Conservation (phyloP, 2,113 vertebrate genomes). For the Dasyprocta punctata region DNA sequence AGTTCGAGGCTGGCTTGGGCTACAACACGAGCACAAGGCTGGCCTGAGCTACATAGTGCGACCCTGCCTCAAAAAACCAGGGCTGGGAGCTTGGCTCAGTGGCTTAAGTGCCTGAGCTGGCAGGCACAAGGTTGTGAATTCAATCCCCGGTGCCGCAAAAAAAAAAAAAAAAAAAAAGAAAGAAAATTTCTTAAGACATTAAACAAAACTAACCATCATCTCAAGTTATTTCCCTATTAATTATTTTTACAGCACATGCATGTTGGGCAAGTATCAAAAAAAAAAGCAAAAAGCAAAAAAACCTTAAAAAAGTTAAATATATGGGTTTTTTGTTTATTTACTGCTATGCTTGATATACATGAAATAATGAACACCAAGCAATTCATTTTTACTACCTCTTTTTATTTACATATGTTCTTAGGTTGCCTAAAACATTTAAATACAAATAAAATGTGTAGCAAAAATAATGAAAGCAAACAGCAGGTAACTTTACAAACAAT, state of each 20-base stretch:
- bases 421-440: slow-evolving; percentile 87
- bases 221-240: slow-evolving; percentile 92
- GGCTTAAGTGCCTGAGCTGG: too few relatives aligned
- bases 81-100: too few relatives aligned
- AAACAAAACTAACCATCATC: slow-evolving; percentile 92
- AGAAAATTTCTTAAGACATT: slow-evolving; percentile 92
- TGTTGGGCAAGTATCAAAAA: slow-evolving; percentile 91
- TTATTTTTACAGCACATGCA: slow-evolving; percentile 93
- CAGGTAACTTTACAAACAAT: too few relatives aligned
- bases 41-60: too few relatives aligned
- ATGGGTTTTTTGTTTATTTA: slow-evolving; percentile 82
- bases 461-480: too few relatives aligned
- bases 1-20: too few relatives aligned
- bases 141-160: too few relatives aligned
- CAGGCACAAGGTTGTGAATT: too few relatives aligned
- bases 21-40: too few relatives aligned
- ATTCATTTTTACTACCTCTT: slow-evolving; percentile 89
- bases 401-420: slow-evolving; percentile 91
- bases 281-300: slow-evolving; percentile 84
- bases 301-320: slow-evolving; percentile 89
- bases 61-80: too few relatives aligned
- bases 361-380: slow-evolving; percentile 89
- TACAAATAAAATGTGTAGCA: too few relatives aligned
- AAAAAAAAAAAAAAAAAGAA: too few relatives aligned
- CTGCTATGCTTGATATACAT: slow-evolving; percentile 89